Conservation (phyloP, 2,888 invertebrate genomes). For the Amorpha juglandis region DNA sequence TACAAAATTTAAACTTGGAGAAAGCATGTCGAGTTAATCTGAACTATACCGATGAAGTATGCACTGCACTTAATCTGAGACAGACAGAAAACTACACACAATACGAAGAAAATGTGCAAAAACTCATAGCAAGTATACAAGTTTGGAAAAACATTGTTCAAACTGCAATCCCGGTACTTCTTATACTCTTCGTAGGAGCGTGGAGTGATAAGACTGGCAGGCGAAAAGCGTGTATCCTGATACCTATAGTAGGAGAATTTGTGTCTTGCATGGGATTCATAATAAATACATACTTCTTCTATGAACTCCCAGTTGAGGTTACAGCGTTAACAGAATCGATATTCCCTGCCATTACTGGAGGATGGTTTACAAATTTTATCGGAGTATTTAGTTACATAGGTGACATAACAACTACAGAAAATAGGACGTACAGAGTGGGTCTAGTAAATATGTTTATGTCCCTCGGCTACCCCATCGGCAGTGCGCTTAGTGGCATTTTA, state of each 20-base stretch:
- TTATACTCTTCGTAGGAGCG: conserved; percentile 93
- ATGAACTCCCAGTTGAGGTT: conserved; percentile 91
- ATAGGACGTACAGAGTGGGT: conserved; percentile 92
- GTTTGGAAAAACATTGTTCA: conserved; percentile 94
- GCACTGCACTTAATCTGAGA: conserved; percentile 89
- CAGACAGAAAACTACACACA: conserved; percentile 85
- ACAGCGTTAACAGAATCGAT: conserved; percentile 90
- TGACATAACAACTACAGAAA: conserved; percentile 92
- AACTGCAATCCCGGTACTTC: conserved; percentile 90
- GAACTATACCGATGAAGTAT: conserved; percentile 87
- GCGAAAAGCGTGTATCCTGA: conserved; percentile 91
- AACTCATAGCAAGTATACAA: conserved; percentile 89
- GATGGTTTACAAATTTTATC: conserved; percentile 94
- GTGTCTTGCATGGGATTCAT: conserved; percentile 90
- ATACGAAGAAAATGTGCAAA: conserved; percentile 87
- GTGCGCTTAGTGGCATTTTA: conserved; percentile 92
- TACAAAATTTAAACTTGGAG: conserved; percentile 88
- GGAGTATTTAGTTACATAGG: conserved; percentile 95
- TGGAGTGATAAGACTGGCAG: conserved; percentile 89
- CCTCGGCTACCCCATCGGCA: conserved; percentile 93
- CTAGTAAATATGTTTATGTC: conserved; percentile 94
- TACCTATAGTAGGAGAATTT: conserved; percentile 92
- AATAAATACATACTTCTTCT: conserved; percentile 90
- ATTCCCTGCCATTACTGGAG: conserved; percentile 92
- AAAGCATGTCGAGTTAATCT: conserved; percentile 94